These are phyloP conservation scores for Hippopotamyrus pictus DNA, from an alignment of 2,797 vertebrate genomes.

Conservation along the genomic window DNA sequence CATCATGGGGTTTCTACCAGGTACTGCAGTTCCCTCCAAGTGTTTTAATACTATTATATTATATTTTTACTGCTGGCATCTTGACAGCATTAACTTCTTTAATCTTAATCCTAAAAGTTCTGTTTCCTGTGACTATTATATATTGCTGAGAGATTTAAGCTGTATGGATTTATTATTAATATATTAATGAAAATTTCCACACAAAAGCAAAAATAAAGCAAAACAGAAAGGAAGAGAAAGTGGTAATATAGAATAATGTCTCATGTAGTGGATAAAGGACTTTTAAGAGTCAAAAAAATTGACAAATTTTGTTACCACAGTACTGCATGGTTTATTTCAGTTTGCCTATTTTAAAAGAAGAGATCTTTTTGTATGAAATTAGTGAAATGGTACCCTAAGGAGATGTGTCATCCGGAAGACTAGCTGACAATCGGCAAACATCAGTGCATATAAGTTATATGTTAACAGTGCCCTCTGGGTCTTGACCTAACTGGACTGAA, in stretches of 20 bases:
- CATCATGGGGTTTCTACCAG: background rate
- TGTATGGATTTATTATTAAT: too few relatives aligned
- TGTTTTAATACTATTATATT: background rate
- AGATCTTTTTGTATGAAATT: background rate
- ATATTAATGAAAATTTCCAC: background rate
- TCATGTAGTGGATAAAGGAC: background rate
- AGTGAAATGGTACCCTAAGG: background rate
- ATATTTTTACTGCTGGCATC: background rate
- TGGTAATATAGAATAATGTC: background rate
- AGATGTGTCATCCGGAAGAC: background rate
- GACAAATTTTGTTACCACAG: background rate
- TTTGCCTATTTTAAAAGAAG: background rate
- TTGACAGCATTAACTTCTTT: background rate
- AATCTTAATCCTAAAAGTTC: background rate
- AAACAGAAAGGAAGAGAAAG: background rate
- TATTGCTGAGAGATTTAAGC: background rate
- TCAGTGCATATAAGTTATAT: background rate
- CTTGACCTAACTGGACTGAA: background rate
- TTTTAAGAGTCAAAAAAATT: background rate
- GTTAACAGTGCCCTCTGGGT: background rate
- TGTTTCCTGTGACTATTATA: background rate
- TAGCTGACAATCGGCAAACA: background rate
- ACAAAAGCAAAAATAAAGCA: background rate
- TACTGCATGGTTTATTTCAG: background rate
- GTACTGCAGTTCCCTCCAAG: background rate